These are phyloP conservation scores for Dione vanillae DNA, from an alignment of 2,888 invertebrate species.

Conservation along the genomic window DNA sequence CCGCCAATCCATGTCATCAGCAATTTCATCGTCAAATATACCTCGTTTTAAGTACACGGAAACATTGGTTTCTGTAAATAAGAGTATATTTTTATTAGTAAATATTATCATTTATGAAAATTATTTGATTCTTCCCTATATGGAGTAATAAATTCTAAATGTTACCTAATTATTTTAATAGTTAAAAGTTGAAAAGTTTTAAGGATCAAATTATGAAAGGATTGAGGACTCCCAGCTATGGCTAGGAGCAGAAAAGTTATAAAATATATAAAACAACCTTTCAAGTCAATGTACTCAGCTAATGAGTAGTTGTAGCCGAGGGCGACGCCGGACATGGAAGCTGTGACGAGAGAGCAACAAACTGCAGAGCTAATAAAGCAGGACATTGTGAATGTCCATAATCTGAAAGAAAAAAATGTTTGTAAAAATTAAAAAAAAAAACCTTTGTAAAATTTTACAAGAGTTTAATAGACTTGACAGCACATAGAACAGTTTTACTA, in stretches of 20 bases:
- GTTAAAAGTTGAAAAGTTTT: too few relatives aligned
- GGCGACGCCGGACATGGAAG: conserved; percentile 69
- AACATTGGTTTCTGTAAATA: conserved; percentile 68
- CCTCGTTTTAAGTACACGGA: conserved; percentile 73
- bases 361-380: conserved; percentile 68
- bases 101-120: background rate
- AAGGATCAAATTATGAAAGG: too few relatives aligned
- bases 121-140: too few relatives aligned
- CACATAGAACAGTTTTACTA: too few relatives aligned
- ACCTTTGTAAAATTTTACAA: too few relatives aligned
- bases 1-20: conserved; percentile 61
- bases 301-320: conserved; percentile 78
- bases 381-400: conserved; percentile 72
- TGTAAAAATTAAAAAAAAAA: too few relatives aligned
- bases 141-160: too few relatives aligned
- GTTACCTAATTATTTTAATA: too few relatives aligned
- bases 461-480: too few relatives aligned
- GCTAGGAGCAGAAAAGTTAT: background rate
- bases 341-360: conserved; percentile 58
- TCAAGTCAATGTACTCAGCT: conserved; percentile 72
- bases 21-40: conserved; percentile 70
- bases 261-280: conserved; percentile 56
- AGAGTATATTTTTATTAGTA: background rate
- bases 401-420: conserved; percentile 50
- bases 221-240: too few relatives aligned